A percentile compares a stretch with the other conserved stretches of the same genome.
phyloP scores from a whole-genome alignment of 2,797 vertebrate genomes.

The Chaetodon trifasciatus region DNA sequence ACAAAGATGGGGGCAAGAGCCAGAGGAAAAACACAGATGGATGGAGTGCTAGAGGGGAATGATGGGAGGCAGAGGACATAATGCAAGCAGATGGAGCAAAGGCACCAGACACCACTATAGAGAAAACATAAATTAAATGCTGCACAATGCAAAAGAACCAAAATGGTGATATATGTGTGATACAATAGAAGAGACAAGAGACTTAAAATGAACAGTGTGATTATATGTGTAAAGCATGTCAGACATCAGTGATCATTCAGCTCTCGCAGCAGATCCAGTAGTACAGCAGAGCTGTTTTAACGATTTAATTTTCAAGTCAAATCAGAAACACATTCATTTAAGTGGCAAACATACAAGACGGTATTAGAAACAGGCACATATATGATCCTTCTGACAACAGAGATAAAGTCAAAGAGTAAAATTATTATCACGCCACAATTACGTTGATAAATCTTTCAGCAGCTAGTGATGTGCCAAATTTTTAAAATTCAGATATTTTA shows the following conservation, averaged over 20 bases:
- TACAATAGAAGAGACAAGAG: conserved; percentile 64
- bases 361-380: conserved; percentile 1
- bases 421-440: conserved; percentile 56
- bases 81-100: conserved; percentile 70
- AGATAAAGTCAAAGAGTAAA: conserved; percentile 50
- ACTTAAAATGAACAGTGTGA: conserved; percentile 40
- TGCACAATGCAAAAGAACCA: conserved; percentile 58
- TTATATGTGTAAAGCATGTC: conserved; percentile 40
- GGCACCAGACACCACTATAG: conserved; percentile 39
- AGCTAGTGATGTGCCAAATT: background rate
- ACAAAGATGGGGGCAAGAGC: conserved; percentile 67
- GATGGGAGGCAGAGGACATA: conserved; percentile 60
- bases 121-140: conserved; percentile 62
- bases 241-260: conserved; percentile 30
- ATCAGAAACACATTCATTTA: background rate
- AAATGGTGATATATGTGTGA: conserved; percentile 64
- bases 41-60: conserved; percentile 66
- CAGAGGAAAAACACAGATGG: conserved; percentile 76
- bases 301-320: conserved; percentile 16
- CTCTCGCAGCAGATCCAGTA: conserved; percentile 30
- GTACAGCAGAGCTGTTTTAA: conserved; percentile 18
- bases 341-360: conserved; percentile 25
- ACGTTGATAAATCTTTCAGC: background rate
- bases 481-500: conserved; percentile 1
- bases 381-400: background rate